A percentile compares a stretch with the other conserved stretches of the same genome.
phyloP scores from a whole-genome alignment of 2,797 vertebrate species.

The Spinus olivaceus region DNA sequence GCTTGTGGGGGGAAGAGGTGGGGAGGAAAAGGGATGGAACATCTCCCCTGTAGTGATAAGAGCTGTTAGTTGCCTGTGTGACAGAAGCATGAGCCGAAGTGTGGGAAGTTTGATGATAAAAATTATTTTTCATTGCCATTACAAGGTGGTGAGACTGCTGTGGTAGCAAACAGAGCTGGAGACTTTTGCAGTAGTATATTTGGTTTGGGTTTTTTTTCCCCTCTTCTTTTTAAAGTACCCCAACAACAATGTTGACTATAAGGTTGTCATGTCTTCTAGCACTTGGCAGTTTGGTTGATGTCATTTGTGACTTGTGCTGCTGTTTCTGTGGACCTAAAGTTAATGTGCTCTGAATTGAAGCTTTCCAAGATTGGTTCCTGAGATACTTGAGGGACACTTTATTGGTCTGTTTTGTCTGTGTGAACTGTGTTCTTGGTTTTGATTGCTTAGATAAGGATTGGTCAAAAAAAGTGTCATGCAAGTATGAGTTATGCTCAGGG shows the following conservation, averaged over 20 bases:
- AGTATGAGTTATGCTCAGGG: not conserved
- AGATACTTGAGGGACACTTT: not conserved
- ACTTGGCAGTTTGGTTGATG: not conserved
- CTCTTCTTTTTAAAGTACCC: not conserved
- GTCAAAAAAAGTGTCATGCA: not conserved
- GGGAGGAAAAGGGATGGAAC: not conserved
- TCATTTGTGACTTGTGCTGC: not conserved
- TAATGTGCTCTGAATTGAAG: not conserved
- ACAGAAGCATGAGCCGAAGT: not conserved
- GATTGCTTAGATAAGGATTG: not conserved
- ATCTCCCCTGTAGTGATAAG: not conserved
- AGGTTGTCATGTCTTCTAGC: not conserved
- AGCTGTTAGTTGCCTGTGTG: not conserved
- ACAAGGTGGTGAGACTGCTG: not conserved
- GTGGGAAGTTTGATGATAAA: not conserved
- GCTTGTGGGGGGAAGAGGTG: not conserved
- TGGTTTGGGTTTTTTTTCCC: not conserved
- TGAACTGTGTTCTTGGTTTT: not conserved
- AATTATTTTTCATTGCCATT: not conserved
- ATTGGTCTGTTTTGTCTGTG: constrained; percentile 5
- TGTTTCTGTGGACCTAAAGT: not conserved
- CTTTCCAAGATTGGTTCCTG: not conserved
- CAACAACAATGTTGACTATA: not conserved
- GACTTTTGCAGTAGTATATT: not conserved
- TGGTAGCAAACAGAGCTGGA: not conserved